Conservation (phyloP, 2,888 invertebrate genomes). For the Parnassius glacialis region DNA sequence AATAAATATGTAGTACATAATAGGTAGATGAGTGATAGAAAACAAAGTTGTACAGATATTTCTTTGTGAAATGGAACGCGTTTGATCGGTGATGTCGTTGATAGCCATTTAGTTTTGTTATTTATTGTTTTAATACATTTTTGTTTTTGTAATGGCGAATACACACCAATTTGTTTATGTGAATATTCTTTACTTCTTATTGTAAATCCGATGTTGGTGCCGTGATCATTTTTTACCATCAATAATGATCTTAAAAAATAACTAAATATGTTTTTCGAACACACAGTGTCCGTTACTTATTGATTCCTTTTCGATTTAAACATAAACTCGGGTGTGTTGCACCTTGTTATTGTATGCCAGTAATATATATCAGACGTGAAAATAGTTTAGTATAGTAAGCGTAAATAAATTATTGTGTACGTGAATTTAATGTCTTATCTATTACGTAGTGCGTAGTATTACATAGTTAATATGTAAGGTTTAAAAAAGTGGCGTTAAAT, state of each 20-base stretch:
- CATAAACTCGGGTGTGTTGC: conserved; percentile 30
- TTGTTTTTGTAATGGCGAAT: conserved; percentile 50
- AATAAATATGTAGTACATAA: conserved; percentile 59
- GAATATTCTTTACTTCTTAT: conserved; percentile 23
- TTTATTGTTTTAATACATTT: conserved; percentile 75
- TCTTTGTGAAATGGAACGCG: conserved; percentile 36
- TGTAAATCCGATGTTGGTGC: conserved; percentile 7
- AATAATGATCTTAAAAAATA: not conserved
- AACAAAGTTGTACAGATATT: conserved; percentile 54
- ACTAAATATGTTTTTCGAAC: not conserved
- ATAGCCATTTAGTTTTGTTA: conserved; percentile 73
- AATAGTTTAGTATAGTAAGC: conserved; percentile 49
- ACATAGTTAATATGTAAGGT: conserved; percentile 71
- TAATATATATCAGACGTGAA: conserved; percentile 58
- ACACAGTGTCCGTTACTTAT: not conserved
- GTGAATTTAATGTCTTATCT: conserved; percentile 59
- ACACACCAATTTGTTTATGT: conserved; percentile 28
- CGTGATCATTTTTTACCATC: not conserved
- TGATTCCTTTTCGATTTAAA: not conserved
- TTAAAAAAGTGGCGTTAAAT: conserved; percentile 72
- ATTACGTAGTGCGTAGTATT: conserved; percentile 62
- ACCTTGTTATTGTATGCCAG: conserved; percentile 66
- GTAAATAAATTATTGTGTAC: conserved; percentile 61
- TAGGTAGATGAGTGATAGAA: conserved; percentile 36
- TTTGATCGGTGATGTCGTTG: conserved; percentile 44